These are phyloP conservation scores for Glaucidium brasilianum DNA, from an alignment of 2,113 vertebrate genomes.

Conservation along the genomic window DNA sequence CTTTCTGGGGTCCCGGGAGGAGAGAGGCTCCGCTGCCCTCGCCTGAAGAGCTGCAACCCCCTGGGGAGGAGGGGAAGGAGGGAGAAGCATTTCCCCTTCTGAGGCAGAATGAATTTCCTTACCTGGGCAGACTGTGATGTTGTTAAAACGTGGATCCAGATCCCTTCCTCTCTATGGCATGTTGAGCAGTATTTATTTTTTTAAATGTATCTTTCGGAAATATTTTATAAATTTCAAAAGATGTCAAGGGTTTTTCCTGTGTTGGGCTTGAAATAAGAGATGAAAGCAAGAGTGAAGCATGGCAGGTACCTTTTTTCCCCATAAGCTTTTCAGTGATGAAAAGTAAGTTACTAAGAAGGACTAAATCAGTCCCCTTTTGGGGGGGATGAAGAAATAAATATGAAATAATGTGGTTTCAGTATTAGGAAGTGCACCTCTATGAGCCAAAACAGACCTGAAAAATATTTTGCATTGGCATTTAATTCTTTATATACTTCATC, in stretches of 20 bases:
- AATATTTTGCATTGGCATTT: not conserved
- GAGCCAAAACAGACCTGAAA: not conserved
- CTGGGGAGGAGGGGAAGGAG: not conserved
- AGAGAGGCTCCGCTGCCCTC: not conserved
- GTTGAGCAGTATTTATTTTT: not conserved
- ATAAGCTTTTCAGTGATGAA: not conserved
- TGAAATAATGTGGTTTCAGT: not conserved
- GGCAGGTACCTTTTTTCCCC: not conserved
- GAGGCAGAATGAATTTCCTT: not conserved
- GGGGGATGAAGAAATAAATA: not conserved
- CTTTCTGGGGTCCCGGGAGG: not conserved
- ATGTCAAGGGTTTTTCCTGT: rapidly evolving
- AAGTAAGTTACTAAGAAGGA: not conserved
- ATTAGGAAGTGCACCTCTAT: not conserved
- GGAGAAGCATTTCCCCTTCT: not conserved
- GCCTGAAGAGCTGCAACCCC: not conserved
- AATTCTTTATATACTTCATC: rapidly evolving
- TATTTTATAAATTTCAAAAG: not conserved
- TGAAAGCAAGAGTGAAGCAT: not conserved
- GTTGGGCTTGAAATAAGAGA: not conserved
- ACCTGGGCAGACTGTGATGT: not conserved
- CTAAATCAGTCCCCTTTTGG: not conserved
- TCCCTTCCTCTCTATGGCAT: rapidly evolving
- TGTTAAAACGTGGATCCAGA: not conserved
- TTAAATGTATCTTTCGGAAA: not conserved